Base-by-base conservation (phyloP, 2,888 invertebrate genomes). In the Eristalinus aeneus region DNA sequence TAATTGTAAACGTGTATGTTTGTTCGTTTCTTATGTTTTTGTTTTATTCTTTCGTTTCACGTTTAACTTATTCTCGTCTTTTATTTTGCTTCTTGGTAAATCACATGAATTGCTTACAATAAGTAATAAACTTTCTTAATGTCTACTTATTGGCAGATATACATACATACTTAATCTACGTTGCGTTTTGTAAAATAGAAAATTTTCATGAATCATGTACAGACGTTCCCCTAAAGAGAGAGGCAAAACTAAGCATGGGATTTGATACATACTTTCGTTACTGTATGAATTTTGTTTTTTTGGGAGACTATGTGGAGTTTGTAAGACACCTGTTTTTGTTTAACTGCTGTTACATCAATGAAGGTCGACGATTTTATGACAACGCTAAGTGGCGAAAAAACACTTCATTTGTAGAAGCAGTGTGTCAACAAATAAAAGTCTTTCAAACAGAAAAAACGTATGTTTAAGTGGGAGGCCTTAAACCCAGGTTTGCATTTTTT, bases 51-150 rank as follows among this genome's bases (percentile, higher is more conserved):
- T 46, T 36, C 27, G n/a, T 60, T 23, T 9, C 9, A 16, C 36
- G 34, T 27, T 16, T 31, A 54, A 61, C 20, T 9, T n/a, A 23
- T 53, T 60, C 46, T 32, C n/a, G 39, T 61, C 32, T 27, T n/a
- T 54, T 23, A 11, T 46, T 69, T 46, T 65, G 32, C 67, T 77
- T 68, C 72, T 58, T 20, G 73, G 73, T 81, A 80, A 80, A 85
- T 85, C 85, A 85, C 85, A 85, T 65, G 27, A 69, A 58, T 27
- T 58, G 71, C 71, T 77, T 73, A 63, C 39, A 53, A 63, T 63
- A 65, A 71, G 61, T 46, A n/a, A 11, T 56, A 71, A 58, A 60
- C 22, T 64, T 76, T n/a, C 68, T 74, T 81, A 81, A 72, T 68
- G 63, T 1, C 68, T 73, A 63, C 67, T 75, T 84, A 79, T 79